Evolutionary conservation across 2,113 vertebrate genomes (phyloP).

Genomic region (Talpa occidentalis): DNA sequence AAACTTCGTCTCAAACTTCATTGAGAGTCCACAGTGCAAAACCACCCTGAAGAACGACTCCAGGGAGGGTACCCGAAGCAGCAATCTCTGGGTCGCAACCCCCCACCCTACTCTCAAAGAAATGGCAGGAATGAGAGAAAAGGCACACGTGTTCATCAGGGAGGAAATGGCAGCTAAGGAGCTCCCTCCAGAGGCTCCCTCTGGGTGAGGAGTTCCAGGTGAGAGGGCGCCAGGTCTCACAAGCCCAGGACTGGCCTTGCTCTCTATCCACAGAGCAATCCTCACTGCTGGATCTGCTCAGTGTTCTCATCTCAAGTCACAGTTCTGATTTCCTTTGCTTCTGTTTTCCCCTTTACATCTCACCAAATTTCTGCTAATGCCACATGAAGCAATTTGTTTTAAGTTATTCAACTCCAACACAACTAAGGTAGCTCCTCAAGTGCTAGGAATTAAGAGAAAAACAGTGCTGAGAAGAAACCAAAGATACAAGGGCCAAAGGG

Average conservation of each 20-base stretch:
- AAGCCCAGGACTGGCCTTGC: no score
- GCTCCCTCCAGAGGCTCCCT: neutral
- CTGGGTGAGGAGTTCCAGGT: neutral
- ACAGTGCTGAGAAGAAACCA: no score
- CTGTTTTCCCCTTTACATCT: neutral
- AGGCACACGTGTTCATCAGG: no score
- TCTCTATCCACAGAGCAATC: no score
- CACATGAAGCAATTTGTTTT: neutral
- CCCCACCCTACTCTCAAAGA: no score
- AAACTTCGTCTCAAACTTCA: neutral
- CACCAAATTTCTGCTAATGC: neutral
- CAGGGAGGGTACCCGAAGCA: neutral
- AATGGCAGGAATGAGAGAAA: no score
- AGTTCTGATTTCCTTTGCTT: neutral
- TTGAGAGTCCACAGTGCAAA: conserved; percentile 28
- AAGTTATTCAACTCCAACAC: neutral
- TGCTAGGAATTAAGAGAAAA: no score
- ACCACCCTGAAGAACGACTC: neutral
- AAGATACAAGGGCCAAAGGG: no score
- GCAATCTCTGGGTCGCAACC: neutral
- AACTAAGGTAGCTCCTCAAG: neutral
- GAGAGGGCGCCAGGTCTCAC: no score
- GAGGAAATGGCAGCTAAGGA: neutral
- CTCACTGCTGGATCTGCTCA: neutral
- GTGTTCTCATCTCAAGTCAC: neutral